Evolutionary conservation across 2,888 invertebrate species (phyloP), one percentile per base, ranked within the genome.

Genomic region (Apamea sordens): DNA sequence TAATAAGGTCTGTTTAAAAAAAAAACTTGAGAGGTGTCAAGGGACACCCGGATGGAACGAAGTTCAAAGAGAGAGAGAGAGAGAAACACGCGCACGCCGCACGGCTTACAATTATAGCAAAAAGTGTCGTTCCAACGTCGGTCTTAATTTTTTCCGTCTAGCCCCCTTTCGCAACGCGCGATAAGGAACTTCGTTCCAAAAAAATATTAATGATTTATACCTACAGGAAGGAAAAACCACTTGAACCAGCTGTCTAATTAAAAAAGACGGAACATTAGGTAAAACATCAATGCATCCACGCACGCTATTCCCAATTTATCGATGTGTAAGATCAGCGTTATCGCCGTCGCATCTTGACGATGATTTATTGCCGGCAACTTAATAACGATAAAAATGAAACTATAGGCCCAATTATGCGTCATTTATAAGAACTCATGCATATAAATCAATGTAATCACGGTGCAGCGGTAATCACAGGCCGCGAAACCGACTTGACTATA

Each of bases 381-480:
- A 91, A 93, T 93, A 92, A 92, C 93, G 90, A 92, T 93, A 92
- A 93, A 93, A 93, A 92, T 92, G 92, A 94, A 95, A 93, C 91
- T 86, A 88, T 85, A 89, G 90, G 82, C 83, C 92, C 95, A 95
- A 96, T 96, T 95, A 95, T 92, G 93, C 91, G 90, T 93, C 94
- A 94, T 95, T 96, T 95, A 93, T 93, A 93, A 89, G 92, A 93
- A 91, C 94, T 93, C 94, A 94, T 96, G 95, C 95, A 95, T 95
- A 95, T 95, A 95, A 96, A 95, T 95, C 95, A 95, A 93, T 91
- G 92, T 93, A 94, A 94, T 94, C 92, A 92, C 87, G 85, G 91
- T 89, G 90, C 87, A 89, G 88, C 82, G 89, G 88, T 95, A 95
- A 95, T 96, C 93, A 95, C 93, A 95, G 93, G 88, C 85, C 87